Evolutionary conservation across 2,888 invertebrate species (phyloP).

Genomic region (Matsumyia berberina): DNA sequence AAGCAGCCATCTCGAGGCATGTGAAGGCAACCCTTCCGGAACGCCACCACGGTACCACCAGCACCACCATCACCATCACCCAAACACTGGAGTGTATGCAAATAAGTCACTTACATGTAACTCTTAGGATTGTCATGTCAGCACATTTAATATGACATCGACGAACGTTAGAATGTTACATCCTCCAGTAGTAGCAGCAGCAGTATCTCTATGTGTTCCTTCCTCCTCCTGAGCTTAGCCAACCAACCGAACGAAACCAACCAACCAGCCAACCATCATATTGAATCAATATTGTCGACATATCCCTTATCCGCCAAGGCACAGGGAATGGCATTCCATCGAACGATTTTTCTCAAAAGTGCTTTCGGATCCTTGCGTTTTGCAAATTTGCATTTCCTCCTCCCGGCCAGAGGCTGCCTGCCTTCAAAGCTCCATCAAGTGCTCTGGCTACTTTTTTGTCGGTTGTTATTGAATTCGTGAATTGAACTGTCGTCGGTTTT

Average conservation of each 20-base stretch:
- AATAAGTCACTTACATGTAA: slow-evolving; percentile 76
- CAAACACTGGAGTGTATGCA: slow-evolving; percentile 62
- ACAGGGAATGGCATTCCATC: slow-evolving; percentile 27
- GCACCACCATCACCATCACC: not conserved
- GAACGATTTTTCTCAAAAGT: slow-evolving; percentile 54
- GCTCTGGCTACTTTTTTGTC: slow-evolving; percentile 22
- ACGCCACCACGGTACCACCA: slow-evolving; percentile 19
- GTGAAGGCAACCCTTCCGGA: slow-evolving; percentile 43
- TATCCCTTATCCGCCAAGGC: slow-evolving; percentile 53
- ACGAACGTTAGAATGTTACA: slow-evolving; percentile 62
- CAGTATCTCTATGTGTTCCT: slow-evolving; percentile 3
- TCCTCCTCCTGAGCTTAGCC: slow-evolving; percentile 7
- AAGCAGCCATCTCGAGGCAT: slow-evolving; percentile 56
- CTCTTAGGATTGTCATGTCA: slow-evolving; percentile 74
- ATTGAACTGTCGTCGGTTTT: slow-evolving; percentile 61
- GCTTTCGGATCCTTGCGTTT: slow-evolving; percentile 60
- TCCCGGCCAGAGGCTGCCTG: not conserved
- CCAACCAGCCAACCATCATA: slow-evolving; percentile 64
- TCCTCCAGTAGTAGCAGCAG: slow-evolving; percentile 21
- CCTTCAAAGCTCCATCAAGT: slow-evolving; percentile 7
- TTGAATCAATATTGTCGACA: slow-evolving; percentile 73
- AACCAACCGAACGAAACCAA: slow-evolving; percentile 28
- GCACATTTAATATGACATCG: slow-evolving; percentile 76
- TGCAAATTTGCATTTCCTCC: slow-evolving; percentile 70
- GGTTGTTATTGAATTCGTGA: slow-evolving; percentile 52